Base-by-base conservation (phyloP, 2,888 invertebrate species). In the Lingula anatina region DNA sequence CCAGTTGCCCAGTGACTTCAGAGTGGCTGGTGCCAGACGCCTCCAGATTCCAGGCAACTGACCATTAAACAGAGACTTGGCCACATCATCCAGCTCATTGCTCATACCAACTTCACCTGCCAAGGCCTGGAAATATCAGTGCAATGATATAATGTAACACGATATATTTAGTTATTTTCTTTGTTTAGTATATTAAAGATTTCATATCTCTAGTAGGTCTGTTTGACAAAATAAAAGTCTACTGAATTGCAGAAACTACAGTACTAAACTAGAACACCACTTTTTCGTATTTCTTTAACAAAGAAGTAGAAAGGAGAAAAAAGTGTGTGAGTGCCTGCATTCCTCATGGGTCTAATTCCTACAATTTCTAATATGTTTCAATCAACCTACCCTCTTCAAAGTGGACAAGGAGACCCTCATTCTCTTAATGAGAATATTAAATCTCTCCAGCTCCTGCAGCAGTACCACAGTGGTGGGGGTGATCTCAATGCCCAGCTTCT, bases 101-200 rank as follows among this genome's bases (percentile, higher is more conserved):
- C 92, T 90, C 91, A 94, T 91, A 44, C 92, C 91, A 60, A 92
- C 90, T 80, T 93, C 91, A 28, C 94, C 94, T 3, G 88, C 87
- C 49, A 94, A 80, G 0, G 92, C 93, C 83, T 85, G 65, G 9
- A 31, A 31, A 31, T 31, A 15, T 31, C 9, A 31, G 31, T 31
- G 15, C n/a, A n/a, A n/a, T n/a, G n/a, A n/a, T n/a, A n/a, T n/a
- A n/a, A n/a, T n/a, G n/a, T n/a, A n/a, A n/a, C n/a, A n/a, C n/a
- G n/a, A n/a, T n/a, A n/a, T n/a, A n/a, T n/a, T n/a, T n/a, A n/a
- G n/a, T n/a, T n/a, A n/a, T n/a, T n/a, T n/a, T n/a, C n/a, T n/a
- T n/a, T n/a, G n/a, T n/a, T n/a, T n/a, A n/a, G n/a, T n/a, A n/a
- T n/a, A n/a, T n/a, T n/a, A n/a, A n/a, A n/a, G n/a, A n/a, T n/a